Base-by-base conservation (phyloP, 2,797 vertebrate species). In the Spea hammondii region DNA sequence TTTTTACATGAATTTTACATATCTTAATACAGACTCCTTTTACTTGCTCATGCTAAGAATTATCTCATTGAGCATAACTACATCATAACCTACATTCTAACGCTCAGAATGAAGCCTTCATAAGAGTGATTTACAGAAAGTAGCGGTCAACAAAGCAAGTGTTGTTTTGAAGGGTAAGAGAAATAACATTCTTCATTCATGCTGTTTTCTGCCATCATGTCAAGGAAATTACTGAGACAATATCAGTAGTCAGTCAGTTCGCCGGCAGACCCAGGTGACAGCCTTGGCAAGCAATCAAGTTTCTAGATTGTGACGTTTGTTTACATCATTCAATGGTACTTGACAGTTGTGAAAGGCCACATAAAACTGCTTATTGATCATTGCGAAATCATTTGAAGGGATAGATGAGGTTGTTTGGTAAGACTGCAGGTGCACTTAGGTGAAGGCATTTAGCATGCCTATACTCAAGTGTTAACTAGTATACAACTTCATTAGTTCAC, bases 401-500 rank as follows among this genome's bases (percentile, higher is more conserved):
- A 94, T 93, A 96, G 96, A 98, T 94, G 94, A 96, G 95, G 93
- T 90, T 93, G 91, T 93, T 92, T 93, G 91, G 90, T 90, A 89
- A 89, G 91, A 91, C 90, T 84, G 89, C 85, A 87, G 89, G 87
- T 90, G 91, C 89, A 86, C 80, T 90, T 86, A 88, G 91, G 90
- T 91, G 91, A 92, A 92, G 92, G 92, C 93, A 94, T 94, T 92
- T 90, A 88, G 90, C 87, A 89, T 88, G 85, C 84, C 83, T 83
- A 79, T 77, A 87, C 86, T 88, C 83, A 84, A 87, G 88, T 83
- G 88, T 91, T 91, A 94, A 95, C 95, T 95, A 91, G 95, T 94
- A 95, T 94, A 95, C 93, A 94, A 96, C 96, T 98, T 97, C 97
- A 97, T 98, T 96, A 96, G 91, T 94, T 92, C 91, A 89, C 93